Percentiles rank a stretch among this genome's conserved stretches.
Evolutionary conservation across 2,888 invertebrate species (phyloP).

Genomic region (Thalpophila matura): DNA sequence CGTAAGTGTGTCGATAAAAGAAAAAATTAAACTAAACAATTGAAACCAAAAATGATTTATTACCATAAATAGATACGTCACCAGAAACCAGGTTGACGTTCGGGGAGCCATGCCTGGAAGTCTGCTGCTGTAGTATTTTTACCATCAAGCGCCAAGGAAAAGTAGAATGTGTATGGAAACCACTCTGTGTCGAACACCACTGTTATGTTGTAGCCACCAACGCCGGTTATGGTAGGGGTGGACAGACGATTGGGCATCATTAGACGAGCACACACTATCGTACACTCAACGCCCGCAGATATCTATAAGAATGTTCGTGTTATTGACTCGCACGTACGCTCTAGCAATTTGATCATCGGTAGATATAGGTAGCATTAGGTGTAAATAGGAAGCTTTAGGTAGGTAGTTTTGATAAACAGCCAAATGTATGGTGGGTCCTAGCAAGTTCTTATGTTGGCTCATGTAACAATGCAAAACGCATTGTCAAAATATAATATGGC

Average conservation of each 20-base stretch:
- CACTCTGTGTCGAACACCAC: slow-evolving; percentile 73
- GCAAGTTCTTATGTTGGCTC: no score
- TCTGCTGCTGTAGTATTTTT: slow-evolving; percentile 71
- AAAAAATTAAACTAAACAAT: slow-evolving; percentile 22
- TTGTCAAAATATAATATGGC: no score
- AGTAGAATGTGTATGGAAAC: slow-evolving; percentile 79
- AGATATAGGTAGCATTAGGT: no score
- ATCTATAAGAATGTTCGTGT: slow-evolving; percentile 67
- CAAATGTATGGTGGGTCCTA: no score
- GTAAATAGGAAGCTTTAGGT: no score
- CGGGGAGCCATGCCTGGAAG: slow-evolving; percentile 66
- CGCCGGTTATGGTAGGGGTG: slow-evolving; percentile 72
- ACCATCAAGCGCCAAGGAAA: slow-evolving; percentile 76
- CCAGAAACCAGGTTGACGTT: slow-evolving; percentile 73
- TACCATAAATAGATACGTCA: slow-evolving; percentile 37
- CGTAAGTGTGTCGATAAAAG: no score
- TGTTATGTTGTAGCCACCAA: slow-evolving; percentile 81
- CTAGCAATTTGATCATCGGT: no score
- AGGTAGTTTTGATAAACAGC: no score
- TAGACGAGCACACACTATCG: slow-evolving; percentile 79
- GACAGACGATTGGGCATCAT: slow-evolving; percentile 76
- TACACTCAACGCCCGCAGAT: slow-evolving; percentile 81
- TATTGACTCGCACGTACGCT: not conserved
- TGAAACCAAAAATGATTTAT: not conserved
- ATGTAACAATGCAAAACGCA: no score